Percentiles rank a stretch among this genome's conserved stretches.
Evolutionary conservation across 2,113 vertebrate species (phyloP).

Genomic region (Physeter macrocephalus): DNA sequence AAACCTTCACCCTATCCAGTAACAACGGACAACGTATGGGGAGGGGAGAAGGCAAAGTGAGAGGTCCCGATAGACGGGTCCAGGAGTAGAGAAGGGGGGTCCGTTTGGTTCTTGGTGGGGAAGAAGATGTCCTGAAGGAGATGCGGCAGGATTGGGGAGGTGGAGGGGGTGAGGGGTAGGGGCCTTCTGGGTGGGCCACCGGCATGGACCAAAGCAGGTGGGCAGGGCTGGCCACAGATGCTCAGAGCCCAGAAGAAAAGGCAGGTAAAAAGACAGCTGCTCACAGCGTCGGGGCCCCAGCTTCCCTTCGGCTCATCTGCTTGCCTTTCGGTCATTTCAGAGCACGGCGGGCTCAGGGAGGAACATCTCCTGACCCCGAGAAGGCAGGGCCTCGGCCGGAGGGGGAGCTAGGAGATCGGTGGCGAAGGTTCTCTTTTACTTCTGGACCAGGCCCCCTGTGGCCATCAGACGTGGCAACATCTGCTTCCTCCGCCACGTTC

Average conservation of each 20-base stretch:
- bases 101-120: fast-evolving
- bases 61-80: neutral
- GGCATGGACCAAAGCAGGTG: neutral
- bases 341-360: neutral
- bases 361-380: neutral
- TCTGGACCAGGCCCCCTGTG: neutral
- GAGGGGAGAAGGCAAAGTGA: neutral
- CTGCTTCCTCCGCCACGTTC: neutral
- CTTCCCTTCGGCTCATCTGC: neutral
- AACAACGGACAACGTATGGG: fast-evolving
- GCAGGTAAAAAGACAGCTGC: neutral
- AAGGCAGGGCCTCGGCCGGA: fast-evolving
- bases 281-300: neutral
- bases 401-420: neutral
- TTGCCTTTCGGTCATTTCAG: neutral
- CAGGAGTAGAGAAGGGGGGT: neutral
- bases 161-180: neutral
- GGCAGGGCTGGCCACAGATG: neutral
- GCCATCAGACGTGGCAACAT: neutral
- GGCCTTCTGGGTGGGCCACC: neutral
- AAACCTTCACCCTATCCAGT: fast-evolving
- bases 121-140: neutral
- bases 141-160: fast-evolving
- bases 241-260: neutral
- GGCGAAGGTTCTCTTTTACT: neutral